These are phyloP conservation scores for Drosophila rhopaloa DNA, from an alignment of 1,140 invertebrate species.

Conservation along the genomic window DNA sequence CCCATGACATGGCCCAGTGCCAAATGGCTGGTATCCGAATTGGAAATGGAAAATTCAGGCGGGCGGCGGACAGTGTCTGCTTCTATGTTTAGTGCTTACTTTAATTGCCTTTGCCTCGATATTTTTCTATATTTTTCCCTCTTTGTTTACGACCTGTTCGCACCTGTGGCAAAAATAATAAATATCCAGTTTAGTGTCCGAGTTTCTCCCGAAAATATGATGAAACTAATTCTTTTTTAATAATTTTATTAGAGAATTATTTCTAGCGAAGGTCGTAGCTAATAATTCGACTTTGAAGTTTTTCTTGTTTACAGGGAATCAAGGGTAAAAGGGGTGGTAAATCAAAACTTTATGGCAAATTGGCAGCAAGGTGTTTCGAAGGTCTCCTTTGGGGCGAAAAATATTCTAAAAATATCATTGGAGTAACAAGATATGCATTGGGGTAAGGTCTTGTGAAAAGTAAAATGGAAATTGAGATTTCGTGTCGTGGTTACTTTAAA, in stretches of 20 bases:
- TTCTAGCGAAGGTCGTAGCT: conserved; percentile 14
- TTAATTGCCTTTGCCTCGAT: conserved; percentile 69
- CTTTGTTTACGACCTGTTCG: conserved; percentile 74
- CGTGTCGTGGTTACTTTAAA: neutral
- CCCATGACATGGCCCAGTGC: conserved; percentile 68
- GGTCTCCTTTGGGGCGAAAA: conserved; percentile 12
- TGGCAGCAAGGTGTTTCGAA: conserved; percentile 5
- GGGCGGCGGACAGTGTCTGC: neutral
- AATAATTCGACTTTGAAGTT: conserved; percentile 29
- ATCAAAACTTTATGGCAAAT: conserved; percentile 15
- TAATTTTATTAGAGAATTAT: conserved; percentile 6
- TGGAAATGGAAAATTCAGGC: conserved; percentile 19
- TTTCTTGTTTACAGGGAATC: conserved; percentile 8
- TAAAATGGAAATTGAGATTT: no score
- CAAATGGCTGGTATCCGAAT: conserved; percentile 48
- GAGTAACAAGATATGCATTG: conserved; percentile 7
- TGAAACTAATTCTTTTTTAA: conserved; percentile 25
- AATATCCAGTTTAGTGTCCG: conserved; percentile 5
- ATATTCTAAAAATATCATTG: conserved; percentile 20
- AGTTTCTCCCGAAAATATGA: conserved; percentile 10
- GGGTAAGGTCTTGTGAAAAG: neutral
- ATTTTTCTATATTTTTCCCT: conserved; percentile 26
- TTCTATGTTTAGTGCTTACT: conserved; percentile 58
- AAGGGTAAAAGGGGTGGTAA: conserved; percentile 15
- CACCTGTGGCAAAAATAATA: conserved; percentile 60